Percentiles rank a stretch among this genome's conserved stretches.
Conservation (phyloP, 2,888 invertebrate genomes). For the Rotaria magnacalcarata region DNA sequence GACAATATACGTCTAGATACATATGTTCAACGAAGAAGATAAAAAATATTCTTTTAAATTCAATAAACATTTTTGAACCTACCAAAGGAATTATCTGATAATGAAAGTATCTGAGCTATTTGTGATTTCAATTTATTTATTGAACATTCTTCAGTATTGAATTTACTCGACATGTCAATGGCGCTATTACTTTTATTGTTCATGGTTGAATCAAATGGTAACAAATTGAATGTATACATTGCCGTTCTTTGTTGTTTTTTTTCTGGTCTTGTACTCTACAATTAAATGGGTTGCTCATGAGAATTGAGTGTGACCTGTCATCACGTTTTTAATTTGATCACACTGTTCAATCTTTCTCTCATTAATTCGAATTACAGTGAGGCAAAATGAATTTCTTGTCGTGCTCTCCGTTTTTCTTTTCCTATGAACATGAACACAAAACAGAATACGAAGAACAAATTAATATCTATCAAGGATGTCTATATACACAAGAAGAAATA, state of each 20-base stretch:
- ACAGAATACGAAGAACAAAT: neutral
- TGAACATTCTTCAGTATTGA: constrained; percentile 4
- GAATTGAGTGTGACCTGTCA: constrained; percentile 22
- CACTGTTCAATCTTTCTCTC: neutral
- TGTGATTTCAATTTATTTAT: neutral
- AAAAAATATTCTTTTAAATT: neutral
- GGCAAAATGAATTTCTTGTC: neutral
- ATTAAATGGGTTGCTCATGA: constrained; percentile 7
- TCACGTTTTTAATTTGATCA: constrained; percentile 16
- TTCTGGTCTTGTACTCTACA: neutral
- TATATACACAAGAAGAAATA: neutral
- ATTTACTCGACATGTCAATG: neutral
- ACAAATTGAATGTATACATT: constrained; percentile 8
- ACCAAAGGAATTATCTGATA: neutral
- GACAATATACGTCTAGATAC: neutral
- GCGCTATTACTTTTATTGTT: neutral
- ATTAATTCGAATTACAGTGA: constrained; percentile 18
- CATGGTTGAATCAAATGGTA: neutral
- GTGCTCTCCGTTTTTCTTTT: neutral
- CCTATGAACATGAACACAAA: neutral
- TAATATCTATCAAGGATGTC: constrained; percentile 13
- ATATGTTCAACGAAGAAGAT: too few species aligned
- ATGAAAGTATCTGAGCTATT: neutral
- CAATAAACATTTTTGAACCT: neutral
- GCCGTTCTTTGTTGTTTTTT: neutral